phyloP scores from a whole-genome alignment of 2,113 vertebrate species.

The Eptesicus fuscus region DNA sequence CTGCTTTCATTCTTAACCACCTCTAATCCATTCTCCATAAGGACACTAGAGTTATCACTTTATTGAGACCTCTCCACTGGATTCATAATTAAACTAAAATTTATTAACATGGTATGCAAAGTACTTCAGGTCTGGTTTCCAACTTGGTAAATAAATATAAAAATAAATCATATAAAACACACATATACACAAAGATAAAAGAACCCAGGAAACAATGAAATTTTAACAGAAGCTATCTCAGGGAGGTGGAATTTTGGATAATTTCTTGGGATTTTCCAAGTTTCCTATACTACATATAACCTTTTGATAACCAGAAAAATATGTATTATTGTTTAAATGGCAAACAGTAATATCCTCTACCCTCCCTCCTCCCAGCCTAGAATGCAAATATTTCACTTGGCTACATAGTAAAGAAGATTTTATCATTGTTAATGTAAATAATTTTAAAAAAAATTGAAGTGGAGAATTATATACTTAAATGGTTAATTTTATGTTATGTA shows the following conservation, averaged over 20 bases:
- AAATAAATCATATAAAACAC: neutral
- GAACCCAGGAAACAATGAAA: conserved; percentile 10
- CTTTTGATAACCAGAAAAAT: conserved; percentile 23
- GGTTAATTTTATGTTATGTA: neutral
- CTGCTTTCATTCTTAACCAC: neutral
- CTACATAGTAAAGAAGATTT: neutral
- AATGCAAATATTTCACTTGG: neutral
- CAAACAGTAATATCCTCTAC: neutral
- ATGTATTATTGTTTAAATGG: neutral
- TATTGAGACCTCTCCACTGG: neutral
- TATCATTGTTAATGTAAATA: neutral
- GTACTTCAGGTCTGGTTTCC: neutral
- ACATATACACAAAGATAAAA: neutral
- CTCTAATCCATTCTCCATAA: neutral
- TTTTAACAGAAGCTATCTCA: neutral
- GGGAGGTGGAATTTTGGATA: neutral
- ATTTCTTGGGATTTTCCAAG: neutral
- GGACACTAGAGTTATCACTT: neutral
- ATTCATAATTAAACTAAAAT: conserved; percentile 16
- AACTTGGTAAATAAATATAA: conserved; percentile 9
- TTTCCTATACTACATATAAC: neutral
- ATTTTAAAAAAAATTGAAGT: neutral
- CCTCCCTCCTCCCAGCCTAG: neutral
- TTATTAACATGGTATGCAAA: neutral
- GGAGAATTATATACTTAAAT: neutral